phyloP scores from a whole-genome alignment of 2,888 invertebrate species.

The Nyleta sp. region DNA sequence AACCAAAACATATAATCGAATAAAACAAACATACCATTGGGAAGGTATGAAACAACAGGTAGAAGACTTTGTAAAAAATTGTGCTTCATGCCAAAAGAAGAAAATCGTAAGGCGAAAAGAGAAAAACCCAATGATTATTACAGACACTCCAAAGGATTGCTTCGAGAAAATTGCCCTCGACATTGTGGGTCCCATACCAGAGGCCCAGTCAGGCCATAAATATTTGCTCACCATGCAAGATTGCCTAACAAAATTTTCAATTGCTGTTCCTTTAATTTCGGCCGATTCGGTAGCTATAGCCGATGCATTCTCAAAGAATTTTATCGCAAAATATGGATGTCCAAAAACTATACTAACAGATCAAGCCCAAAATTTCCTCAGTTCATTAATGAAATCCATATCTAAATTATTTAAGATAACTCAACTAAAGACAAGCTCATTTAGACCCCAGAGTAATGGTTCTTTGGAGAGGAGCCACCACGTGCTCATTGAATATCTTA shows the following conservation, averaged over 20 bases:
- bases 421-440: background rate
- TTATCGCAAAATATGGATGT: too few relatives aligned
- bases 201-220: background rate
- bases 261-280: background rate
- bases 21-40: conserved; percentile 61
- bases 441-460: conserved; percentile 12
- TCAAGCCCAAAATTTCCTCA: background rate
- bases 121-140: conserved; percentile 18
- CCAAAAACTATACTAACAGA: conserved; percentile 7
- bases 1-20: conserved; percentile 53
- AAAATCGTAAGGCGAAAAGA: background rate
- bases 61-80: conserved; percentile 40
- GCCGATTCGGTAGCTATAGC: background rate
- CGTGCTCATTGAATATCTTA: conserved; percentile 16
- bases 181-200: background rate
- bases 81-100: conserved; percentile 11
- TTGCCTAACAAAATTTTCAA: background rate
- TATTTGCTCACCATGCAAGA: conserved; percentile 20
- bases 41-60: conserved; percentile 54
- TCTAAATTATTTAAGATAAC: conserved; percentile 11
- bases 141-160: background rate
- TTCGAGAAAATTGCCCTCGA: conserved; percentile 18
- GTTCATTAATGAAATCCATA: background rate
- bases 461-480: conserved; percentile 35
- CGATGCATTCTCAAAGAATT: background rate